These are phyloP conservation scores for Rhabdomys dilectus DNA, from an alignment of 2,113 vertebrate genomes.

Conservation along the genomic window DNA sequence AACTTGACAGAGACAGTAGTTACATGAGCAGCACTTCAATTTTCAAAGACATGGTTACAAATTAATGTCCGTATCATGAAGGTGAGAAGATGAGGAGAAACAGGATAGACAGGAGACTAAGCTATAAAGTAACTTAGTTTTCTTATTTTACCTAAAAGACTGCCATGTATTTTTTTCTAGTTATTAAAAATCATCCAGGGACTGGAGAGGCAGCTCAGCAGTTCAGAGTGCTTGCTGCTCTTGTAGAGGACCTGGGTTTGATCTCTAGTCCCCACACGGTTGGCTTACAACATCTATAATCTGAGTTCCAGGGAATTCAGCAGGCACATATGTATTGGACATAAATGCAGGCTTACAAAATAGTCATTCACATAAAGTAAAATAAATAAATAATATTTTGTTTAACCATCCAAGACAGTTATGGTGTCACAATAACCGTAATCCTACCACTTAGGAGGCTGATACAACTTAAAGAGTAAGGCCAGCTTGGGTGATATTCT, in stretches of 20 bases:
- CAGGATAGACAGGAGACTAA: neutral
- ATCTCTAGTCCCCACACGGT: neutral
- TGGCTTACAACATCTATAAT: neutral
- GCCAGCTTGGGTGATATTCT: neutral
- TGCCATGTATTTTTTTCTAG: slow-evolving; percentile 19
- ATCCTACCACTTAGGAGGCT: neutral
- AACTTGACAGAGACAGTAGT: neutral
- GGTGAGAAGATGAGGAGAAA: neutral
- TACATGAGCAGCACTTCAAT: neutral
- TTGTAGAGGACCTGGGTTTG: neutral
- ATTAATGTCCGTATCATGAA: neutral
- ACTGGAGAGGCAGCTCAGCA: neutral
- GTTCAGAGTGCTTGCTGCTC: neutral
- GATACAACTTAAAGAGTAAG: neutral
- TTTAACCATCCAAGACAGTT: neutral
- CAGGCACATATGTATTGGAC: neutral
- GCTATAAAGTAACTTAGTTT: slow-evolving; percentile 1
- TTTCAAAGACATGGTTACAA: neutral
- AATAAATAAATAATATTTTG: neutral
- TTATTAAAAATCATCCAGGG: slow-evolving; percentile 44
- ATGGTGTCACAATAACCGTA: neutral
- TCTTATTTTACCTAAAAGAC: slow-evolving; percentile 46
- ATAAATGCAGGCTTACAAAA: neutral
- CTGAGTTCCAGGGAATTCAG: neutral
- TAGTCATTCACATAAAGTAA: neutral